phyloP scores from a whole-genome alignment of 92 coral and sea anemone genomes.

The Heteractis magnifica region DNA sequence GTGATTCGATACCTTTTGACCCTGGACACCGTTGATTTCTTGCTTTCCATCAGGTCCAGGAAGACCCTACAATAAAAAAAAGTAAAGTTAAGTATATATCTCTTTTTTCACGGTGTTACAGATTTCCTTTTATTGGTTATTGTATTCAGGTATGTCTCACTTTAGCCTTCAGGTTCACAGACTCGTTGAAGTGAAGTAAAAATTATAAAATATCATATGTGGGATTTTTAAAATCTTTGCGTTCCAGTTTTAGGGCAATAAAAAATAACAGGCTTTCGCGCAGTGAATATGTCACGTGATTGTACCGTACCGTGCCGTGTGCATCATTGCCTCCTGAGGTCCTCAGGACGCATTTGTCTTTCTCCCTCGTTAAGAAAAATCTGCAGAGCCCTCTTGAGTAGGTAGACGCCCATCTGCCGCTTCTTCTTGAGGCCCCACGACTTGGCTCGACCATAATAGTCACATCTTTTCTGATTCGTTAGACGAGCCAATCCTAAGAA shows the following conservation, averaged over 20 bases:
- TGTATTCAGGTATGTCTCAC: too few species aligned
- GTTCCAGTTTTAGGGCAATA: too few species aligned
- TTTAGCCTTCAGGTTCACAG: too few species aligned
- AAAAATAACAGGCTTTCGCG: too few species aligned
- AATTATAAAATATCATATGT: too few species aligned
- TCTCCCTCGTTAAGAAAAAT: conserved; percentile 88
- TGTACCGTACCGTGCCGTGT: background rate
- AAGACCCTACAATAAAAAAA: conserved; percentile 34
- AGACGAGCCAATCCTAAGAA: conserved; percentile 72
- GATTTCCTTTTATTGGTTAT: too few species aligned
- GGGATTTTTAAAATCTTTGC: too few species aligned
- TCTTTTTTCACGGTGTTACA: too few species aligned
- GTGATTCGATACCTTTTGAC: conserved; percentile 48
- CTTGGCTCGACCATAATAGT: conserved; percentile 72
- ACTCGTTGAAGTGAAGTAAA: too few species aligned
- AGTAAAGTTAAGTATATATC: too few species aligned
- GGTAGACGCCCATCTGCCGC: conserved; percentile 76
- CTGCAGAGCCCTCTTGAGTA: conserved; percentile 65
- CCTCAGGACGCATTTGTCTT: conserved; percentile 67
- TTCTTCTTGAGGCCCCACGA: conserved; percentile 57
- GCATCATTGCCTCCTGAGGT: conserved; percentile 22
- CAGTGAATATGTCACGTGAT: background rate
- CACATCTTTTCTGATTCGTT: conserved; percentile 81
- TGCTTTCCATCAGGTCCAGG: conserved; percentile 56
- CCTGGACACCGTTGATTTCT: conserved; percentile 56